Evolutionary conservation across 30 jellyfish, hydroid and myxozoan genomes (phyloP), one percentile per base, ranked within the genome.

Genomic region (Turritopsis dohrnii): DNA sequence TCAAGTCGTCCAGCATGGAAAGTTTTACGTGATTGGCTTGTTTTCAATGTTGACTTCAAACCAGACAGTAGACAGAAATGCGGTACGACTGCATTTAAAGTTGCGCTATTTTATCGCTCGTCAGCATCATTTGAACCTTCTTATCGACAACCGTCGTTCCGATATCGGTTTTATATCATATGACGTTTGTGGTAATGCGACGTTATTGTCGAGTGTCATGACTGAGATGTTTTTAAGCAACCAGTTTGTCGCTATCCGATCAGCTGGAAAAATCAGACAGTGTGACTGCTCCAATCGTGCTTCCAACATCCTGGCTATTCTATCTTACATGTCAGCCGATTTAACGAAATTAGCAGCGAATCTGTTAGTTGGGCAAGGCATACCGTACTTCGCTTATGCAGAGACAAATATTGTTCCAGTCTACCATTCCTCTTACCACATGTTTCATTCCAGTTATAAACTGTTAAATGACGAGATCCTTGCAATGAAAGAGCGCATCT

Each of bases 311-410:
- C 24, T 74, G 0, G 83, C 83, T 21, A 60, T 74, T 29, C 27
- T 74, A n/a, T 74, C 83, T 21, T 74, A 74, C 83, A 74, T 74
- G 83, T 29, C 83, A 0, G 83, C 54, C 9, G 60, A 60, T 29
- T 24, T 74, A 29, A 74, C 83, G 65, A 74, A 74, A 30, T 30
- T 23, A 74, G 83, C 83, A 7, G 83, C 83, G 18, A 52, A 29
- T 74, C 54, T 74, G 4, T n/a, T 74, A 23, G 54, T 29, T 22
- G 60, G 28, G 0, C 54, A 74, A 0, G 65, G 65, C 9, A 19
- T 74, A 0, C 83, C 83, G 9, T 74, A 0, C 65, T 74, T 74
- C 21, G 83, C 83, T 20, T 74, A 7, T 74, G 65, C 83, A 8
- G 65, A 74, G 41, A 26, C 28, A 21, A 4, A n/a, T 23, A 27